Conservation (phyloP, 1,140 invertebrate genomes). For the Drosophila subobscura region DNA sequence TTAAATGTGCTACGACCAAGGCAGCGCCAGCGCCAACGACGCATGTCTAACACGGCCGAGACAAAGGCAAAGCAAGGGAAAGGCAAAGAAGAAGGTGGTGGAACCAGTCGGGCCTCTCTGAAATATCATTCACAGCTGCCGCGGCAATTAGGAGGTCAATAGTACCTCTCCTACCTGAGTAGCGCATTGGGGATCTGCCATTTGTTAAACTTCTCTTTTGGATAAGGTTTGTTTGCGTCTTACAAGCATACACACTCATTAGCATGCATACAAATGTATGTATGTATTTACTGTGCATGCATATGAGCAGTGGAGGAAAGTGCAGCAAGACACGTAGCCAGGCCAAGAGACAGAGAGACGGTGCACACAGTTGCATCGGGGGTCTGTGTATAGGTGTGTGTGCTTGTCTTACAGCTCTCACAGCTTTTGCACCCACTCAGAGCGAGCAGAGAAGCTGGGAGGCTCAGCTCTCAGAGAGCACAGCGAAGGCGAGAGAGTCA, state of each 20-base stretch:
- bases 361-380: constrained; percentile 51
- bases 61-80: constrained; percentile 24
- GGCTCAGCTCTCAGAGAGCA: constrained; percentile 6
- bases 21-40: constrained; percentile 28
- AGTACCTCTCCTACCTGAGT: too few relatives aligned
- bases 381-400: constrained; percentile 19
- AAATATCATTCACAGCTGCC: constrained; percentile 46
- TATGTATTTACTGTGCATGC: too few relatives aligned
- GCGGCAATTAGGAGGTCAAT: constrained; percentile 5
- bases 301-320: not conserved
- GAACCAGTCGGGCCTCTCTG: constrained; percentile 38
- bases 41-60: constrained; percentile 50
- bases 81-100: constrained; percentile 12
- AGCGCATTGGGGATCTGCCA: too few relatives aligned
- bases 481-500: constrained; percentile 1
- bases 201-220: too few relatives aligned
- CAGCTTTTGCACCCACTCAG: constrained; percentile 27
- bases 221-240: too few relatives aligned
- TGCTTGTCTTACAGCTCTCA: constrained; percentile 49
- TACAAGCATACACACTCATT: too few relatives aligned
- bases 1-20: constrained; percentile 38
- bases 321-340: not conserved
- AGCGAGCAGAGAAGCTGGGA: not conserved
- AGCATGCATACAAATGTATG: too few relatives aligned
- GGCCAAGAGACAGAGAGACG: not conserved